These are phyloP conservation scores for Bombus fervidus DNA, from an alignment of 1,140 invertebrate species.

Conservation along the genomic window DNA sequence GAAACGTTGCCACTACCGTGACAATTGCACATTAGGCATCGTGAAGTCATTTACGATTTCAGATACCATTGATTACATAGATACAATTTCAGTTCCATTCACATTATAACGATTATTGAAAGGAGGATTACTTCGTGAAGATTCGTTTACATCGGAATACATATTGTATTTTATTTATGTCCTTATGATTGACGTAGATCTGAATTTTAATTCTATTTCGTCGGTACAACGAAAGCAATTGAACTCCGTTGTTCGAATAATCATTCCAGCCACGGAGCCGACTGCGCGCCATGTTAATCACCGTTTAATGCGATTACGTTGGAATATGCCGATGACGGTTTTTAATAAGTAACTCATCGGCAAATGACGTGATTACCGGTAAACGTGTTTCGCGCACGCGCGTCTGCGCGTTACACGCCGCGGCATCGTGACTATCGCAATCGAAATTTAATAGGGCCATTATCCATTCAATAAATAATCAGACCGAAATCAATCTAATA, in stretches of 20 bases:
- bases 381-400: conserved; percentile 9
- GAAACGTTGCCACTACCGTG: neutral
- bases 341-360: conserved; percentile 41
- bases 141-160: neutral
- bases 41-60: neutral
- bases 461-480: conserved; percentile 54
- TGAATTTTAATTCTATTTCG: neutral
- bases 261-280: neutral
- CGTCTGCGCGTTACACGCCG: neutral
- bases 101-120: too few species aligned
- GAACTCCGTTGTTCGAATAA: conserved; percentile 1
- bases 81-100: too few species aligned
- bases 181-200: too few species aligned
- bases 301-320: conserved; percentile 34
- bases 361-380: conserved; percentile 44
- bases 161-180: neutral
- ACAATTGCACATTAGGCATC: neutral
- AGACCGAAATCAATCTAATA: conserved; percentile 35
- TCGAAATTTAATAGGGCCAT: conserved; percentile 46
- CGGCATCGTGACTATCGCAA: conserved; percentile 24
- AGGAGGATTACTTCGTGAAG: neutral
- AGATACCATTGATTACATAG: neutral
- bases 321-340: conserved; percentile 35
- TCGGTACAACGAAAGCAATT: neutral
- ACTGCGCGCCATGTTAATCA: conserved; percentile 31